phyloP scores from a whole-genome alignment of 2,797 vertebrate genomes.

The Aplochiton taeniatus region DNA sequence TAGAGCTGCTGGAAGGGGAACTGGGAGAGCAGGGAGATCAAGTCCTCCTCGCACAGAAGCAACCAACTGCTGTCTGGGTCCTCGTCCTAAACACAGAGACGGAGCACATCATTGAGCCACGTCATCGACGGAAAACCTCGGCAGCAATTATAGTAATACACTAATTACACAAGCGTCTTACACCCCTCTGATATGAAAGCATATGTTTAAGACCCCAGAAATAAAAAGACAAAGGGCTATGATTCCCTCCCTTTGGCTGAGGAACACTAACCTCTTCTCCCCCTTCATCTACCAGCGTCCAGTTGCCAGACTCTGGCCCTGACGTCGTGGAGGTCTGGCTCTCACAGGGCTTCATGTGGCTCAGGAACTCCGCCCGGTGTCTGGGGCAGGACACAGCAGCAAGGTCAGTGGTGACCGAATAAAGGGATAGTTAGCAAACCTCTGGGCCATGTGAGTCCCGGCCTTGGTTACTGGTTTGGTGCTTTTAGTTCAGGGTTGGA shows the following conservation, averaged over 20 bases:
- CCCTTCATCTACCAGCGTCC: slow-evolving; percentile 96
- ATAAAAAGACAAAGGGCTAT: not conserved
- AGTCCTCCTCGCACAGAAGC: slow-evolving; percentile 91
- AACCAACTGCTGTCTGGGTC: slow-evolving; percentile 94
- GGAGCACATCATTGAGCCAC: not conserved
- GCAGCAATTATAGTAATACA: no score
- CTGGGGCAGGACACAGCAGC: no score
- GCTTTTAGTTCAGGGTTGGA: slow-evolving; percentile 35
- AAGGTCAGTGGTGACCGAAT: no score
- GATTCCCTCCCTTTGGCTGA: no score
- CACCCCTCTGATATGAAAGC: no score
- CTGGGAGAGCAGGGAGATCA: slow-evolving; percentile 89
- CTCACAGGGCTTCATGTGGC: slow-evolving; percentile 90
- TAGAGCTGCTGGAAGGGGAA: slow-evolving; percentile 96
- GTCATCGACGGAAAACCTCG: no score
- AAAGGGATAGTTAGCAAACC: no score
- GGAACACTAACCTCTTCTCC: slow-evolving; percentile 89
- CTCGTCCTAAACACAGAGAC: slow-evolving; percentile 82
- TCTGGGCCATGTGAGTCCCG: no score
- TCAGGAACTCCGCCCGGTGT: slow-evolving; percentile 89
- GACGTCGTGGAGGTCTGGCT: slow-evolving; percentile 73
- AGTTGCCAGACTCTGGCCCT: slow-evolving; percentile 87
- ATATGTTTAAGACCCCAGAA: no score
- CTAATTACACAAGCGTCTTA: no score
- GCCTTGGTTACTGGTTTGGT: no score